A percentile compares a stretch with the other conserved stretches of the same genome.
phyloP scores from a whole-genome alignment of 2,888 invertebrate species.

The Clivina fossor region DNA sequence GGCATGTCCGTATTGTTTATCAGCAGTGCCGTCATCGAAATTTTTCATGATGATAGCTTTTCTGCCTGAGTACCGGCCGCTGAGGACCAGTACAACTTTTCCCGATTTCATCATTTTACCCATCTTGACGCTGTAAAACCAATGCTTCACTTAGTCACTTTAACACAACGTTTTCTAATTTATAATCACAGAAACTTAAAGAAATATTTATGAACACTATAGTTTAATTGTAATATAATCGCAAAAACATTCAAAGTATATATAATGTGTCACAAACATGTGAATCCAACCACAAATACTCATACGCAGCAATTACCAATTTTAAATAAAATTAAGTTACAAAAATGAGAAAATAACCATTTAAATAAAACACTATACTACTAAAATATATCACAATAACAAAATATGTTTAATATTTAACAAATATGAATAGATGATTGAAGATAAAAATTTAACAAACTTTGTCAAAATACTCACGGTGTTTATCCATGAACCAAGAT shows the following conservation, averaged over 20 bases:
- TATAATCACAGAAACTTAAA: too few relatives aligned
- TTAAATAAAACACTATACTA: constrained; percentile 9
- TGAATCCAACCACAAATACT: constrained; percentile 30
- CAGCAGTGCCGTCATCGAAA: constrained; percentile 94
- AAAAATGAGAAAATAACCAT: constrained; percentile 17
- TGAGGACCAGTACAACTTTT: constrained; percentile 98
- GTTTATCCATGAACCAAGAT: constrained; percentile 23
- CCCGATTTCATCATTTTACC: constrained; percentile 99
- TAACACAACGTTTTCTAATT: too few relatives aligned
- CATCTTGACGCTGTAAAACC: constrained; percentile 69
- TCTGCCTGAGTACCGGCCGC: constrained; percentile 97
- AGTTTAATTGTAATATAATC: too few relatives aligned
- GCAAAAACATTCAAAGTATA: too few relatives aligned
- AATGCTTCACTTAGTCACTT: too few relatives aligned
- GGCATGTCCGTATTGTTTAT: constrained; percentile 97
- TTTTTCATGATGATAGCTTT: constrained; percentile 96
- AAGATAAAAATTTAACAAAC: constrained; percentile 14
- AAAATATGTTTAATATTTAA: background rate
- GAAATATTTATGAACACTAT: too few relatives aligned
- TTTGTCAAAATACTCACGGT: constrained; percentile 26
- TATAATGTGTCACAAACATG: constrained; percentile 21
- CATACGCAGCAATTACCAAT: constrained; percentile 9
- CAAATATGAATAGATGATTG: constrained; percentile 15
- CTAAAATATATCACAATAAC: constrained; percentile 14
- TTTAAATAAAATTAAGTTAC: constrained; percentile 23